These are phyloP conservation scores for Diorhabda carinulata DNA, from an alignment of 1,140 invertebrate species.

Conservation along the genomic window DNA sequence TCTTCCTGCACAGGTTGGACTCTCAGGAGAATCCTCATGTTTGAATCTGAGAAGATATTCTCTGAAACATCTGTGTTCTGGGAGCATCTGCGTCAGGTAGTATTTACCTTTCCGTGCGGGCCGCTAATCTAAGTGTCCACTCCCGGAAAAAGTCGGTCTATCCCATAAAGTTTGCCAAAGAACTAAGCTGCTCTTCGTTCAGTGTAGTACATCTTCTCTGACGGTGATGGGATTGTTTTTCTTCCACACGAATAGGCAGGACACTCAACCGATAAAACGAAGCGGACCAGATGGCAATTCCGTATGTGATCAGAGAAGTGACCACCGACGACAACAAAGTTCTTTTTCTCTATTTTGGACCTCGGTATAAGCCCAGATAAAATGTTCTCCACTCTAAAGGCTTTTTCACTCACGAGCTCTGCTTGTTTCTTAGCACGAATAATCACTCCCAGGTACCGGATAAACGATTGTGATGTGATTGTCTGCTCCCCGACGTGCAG, in stretches of 20 bases:
- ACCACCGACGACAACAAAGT: background rate
- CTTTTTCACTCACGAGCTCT: background rate
- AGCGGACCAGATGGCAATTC: background rate
- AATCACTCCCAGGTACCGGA: background rate
- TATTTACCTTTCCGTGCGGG: background rate
- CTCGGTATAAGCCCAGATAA: background rate
- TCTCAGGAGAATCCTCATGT: conserved; percentile 3
- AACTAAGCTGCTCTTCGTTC: background rate
- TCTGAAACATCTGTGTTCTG: conserved; percentile 1
- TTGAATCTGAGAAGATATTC: conserved; percentile 8
- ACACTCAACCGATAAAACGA: background rate
- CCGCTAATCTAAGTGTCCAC: background rate
- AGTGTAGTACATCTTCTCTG: background rate
- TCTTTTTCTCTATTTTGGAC: background rate
- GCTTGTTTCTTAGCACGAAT: background rate
- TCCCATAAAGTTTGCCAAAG: background rate
- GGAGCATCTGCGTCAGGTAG: conserved; percentile 7
- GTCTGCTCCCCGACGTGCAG: too few relatives aligned
- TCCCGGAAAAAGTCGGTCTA: background rate
- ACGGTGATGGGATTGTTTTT: background rate
- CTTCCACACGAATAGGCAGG: background rate
- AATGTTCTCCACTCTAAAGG: background rate
- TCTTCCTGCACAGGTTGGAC: background rate
- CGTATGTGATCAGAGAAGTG: background rate
- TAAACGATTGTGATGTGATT: background rate